Percentiles rank a stretch among this genome's conserved stretches.
Conservation (phyloP, 2,113 vertebrate genomes). For the Paratilapia polleni region DNA sequence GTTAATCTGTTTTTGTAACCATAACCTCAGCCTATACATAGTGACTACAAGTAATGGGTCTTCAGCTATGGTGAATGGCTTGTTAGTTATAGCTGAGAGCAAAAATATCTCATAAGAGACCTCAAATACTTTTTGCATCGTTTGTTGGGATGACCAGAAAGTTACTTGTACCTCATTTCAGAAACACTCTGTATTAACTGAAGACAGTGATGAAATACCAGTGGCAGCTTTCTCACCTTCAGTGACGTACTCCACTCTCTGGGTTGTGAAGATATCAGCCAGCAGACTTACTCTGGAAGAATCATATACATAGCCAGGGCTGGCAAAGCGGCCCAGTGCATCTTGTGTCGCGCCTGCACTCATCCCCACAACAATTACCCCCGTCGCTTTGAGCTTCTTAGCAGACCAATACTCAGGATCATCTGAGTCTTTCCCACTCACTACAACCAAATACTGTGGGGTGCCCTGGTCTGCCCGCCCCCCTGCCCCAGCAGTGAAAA, state of each 20-base stretch:
- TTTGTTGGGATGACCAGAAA: no score
- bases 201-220: neutral
- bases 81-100: no score
- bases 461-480: constrained; percentile 71
- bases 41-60: no score
- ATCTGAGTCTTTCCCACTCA: constrained; percentile 70
- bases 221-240: constrained; percentile 2
- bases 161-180: no score
- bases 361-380: constrained; percentile 69
- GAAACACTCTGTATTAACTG: neutral
- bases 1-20: no score
- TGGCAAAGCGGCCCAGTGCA: rapidly evolving
- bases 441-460: constrained; percentile 74
- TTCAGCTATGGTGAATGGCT: no score
- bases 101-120: no score
- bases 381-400: constrained; percentile 46
- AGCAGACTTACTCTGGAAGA: constrained; percentile 15
- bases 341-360: constrained; percentile 32
- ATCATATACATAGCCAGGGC: neutral
- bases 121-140: no score
- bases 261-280: neutral
- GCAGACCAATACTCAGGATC: neutral
- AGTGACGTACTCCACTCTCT: neutral
- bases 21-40: no score
- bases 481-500: constrained; percentile 71